Conservation (phyloP, 2,797 vertebrate genomes). For the Odontamblyopus lacepedii region DNA sequence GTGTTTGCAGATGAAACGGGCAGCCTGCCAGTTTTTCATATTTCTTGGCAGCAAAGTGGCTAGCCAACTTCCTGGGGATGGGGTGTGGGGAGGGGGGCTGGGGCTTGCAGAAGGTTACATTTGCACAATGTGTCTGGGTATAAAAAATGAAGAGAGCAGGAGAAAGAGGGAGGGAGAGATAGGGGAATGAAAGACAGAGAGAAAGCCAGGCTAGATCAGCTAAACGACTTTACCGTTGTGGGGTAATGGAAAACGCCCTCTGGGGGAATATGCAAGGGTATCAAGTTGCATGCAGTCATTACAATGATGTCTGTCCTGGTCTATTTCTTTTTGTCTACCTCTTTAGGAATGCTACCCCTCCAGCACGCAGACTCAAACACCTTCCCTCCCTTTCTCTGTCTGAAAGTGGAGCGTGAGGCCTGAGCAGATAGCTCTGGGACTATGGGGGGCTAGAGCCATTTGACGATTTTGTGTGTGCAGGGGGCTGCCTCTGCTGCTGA, state of each 20-base stretch:
- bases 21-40: slow-evolving; percentile 89
- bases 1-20: slow-evolving; percentile 86
- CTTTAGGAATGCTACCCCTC: slow-evolving; percentile 50
- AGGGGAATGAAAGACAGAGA: slow-evolving; percentile 32
- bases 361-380: slow-evolving; percentile 25
- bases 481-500: slow-evolving; percentile 20
- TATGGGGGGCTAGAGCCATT: slow-evolving; percentile 38
- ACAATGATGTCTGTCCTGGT: slow-evolving; percentile 66
- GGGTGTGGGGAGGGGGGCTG: slow-evolving; percentile 61
- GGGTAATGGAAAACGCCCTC: slow-evolving; percentile 88
- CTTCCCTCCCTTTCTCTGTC: slow-evolving; percentile 17
- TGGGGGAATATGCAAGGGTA: slow-evolving; percentile 83
- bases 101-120: slow-evolving; percentile 90
- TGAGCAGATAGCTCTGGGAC: slow-evolving; percentile 64
- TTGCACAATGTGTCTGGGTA: slow-evolving; percentile 89
- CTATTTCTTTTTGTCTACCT: slow-evolving; percentile 51
- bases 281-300: slow-evolving; percentile 80
- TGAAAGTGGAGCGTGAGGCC: slow-evolving; percentile 62
- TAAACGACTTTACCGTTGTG: slow-evolving; percentile 76
- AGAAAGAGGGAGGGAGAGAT: slow-evolving; percentile 32
- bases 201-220: slow-evolving; percentile 67
- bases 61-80: slow-evolving; percentile 83
- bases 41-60: slow-evolving; percentile 85
- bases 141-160: slow-evolving; percentile 66
- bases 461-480: slow-evolving; percentile 35